Percentiles rank a stretch among this genome's conserved stretches.
phyloP scores from a whole-genome alignment of 2,888 invertebrate genomes.

The Lasioglossum pauxillum region DNA sequence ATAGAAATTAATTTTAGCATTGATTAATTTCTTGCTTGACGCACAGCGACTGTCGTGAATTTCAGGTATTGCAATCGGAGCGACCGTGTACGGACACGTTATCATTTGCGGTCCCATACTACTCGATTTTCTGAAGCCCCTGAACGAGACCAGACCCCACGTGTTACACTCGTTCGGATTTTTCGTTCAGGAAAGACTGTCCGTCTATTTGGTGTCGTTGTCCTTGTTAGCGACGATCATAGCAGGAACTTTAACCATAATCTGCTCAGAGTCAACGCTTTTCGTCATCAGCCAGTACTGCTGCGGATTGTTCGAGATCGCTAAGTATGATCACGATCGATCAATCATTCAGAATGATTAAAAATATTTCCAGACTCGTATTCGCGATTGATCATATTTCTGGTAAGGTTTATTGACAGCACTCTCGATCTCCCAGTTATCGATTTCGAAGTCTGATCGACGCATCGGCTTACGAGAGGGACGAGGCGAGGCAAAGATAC shows the following conservation, averaged over 20 bases:
- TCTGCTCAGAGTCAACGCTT: not conserved
- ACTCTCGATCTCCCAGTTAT: not conserved
- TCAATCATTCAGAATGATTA: no score
- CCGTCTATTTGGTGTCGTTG: not conserved
- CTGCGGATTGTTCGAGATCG: constrained; percentile 33
- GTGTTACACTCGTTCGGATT: not conserved
- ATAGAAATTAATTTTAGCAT: no score
- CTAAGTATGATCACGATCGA: constrained; percentile 26
- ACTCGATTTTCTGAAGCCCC: not conserved
- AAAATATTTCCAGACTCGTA: no score
- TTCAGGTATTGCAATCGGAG: not conserved
- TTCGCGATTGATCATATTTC: not conserved
- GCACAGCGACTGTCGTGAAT: not conserved
- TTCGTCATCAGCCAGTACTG: not conserved
- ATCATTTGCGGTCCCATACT: not conserved
- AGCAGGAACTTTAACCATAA: not conserved
- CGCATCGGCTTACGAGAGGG: not conserved
- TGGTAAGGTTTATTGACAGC: not conserved
- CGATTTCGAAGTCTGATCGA: not conserved
- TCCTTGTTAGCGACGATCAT: not conserved
- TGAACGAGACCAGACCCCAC: not conserved
- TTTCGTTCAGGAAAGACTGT: not conserved
- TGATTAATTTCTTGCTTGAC: no score
- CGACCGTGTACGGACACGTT: not conserved
- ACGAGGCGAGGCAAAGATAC: not conserved